Evolutionary conservation across 2,797 vertebrate species (phyloP).

Genomic region (Argyrosomus regius): DNA sequence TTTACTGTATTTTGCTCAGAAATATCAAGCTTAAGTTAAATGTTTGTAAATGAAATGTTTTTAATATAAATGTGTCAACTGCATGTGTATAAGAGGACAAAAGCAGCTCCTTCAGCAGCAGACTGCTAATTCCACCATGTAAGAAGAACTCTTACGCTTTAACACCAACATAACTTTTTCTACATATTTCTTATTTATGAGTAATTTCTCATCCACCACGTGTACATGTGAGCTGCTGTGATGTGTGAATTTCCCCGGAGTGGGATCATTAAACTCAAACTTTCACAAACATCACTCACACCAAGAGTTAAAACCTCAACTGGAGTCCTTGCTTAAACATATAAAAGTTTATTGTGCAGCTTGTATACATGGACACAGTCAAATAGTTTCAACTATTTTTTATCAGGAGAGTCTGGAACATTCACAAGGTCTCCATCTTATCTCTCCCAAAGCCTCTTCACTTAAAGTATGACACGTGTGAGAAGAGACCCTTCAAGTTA

Average conservation of each 20-base stretch:
- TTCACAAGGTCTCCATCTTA: neutral
- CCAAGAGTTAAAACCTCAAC: neutral
- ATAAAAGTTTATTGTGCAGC: neutral
- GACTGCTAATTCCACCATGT: too few species aligned
- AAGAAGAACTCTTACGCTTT: too few species aligned
- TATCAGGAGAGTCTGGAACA: neutral
- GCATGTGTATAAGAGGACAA: neutral
- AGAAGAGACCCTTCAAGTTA: neutral
- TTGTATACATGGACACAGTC: neutral
- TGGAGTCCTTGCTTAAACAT: neutral
- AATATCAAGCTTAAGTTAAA: neutral
- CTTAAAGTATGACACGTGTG: neutral
- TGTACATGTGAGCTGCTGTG: too few species aligned
- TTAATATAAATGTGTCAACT: neutral
- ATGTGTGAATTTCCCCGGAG: too few species aligned
- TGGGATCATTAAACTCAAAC: neutral
- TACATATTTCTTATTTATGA: too few species aligned
- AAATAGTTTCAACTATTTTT: neutral
- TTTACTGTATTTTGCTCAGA: constrained; percentile 3
- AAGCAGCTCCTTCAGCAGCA: too few species aligned
- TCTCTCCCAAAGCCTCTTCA: neutral
- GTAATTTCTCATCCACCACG: too few species aligned
- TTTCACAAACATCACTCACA: neutral
- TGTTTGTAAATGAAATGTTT: constrained; percentile 16
- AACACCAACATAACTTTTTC: too few species aligned